These are phyloP conservation scores for Carcinoscorpius rotundicauda DNA, from an alignment of 1,140 invertebrate species.

Conservation along the genomic window DNA sequence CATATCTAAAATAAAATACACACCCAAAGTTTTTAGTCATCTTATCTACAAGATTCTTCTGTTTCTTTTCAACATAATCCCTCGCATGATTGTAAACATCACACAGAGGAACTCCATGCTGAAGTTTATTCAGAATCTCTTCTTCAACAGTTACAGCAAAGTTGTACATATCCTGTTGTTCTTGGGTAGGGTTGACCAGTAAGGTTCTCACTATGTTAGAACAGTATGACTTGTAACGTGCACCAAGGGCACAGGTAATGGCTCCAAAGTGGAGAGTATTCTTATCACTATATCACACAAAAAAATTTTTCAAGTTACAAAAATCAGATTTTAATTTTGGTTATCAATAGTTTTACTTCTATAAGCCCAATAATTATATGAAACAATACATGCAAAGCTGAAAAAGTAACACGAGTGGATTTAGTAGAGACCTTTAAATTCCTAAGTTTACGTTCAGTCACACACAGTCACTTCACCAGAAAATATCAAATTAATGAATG, in stretches of 20 bases:
- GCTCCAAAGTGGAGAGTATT: conserved; percentile 90
- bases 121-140: conserved; percentile 70
- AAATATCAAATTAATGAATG: too few species aligned
- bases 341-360: not conserved
- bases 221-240: conserved; percentile 94
- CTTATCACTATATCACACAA: conserved; percentile 58
- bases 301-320: not conserved
- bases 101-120: conserved; percentile 68
- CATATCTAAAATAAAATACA: conserved; percentile 12
- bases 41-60: conserved; percentile 73
- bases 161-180: conserved; percentile 74
- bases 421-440: too few species aligned
- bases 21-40: conserved; percentile 86
- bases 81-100: conserved; percentile 80
- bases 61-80: conserved; percentile 72
- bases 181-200: conserved; percentile 81
- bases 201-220: conserved; percentile 97
- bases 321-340: conserved; percentile 3
- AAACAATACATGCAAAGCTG: not conserved
- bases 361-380: not conserved
- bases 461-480: too few species aligned
- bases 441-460: too few species aligned
- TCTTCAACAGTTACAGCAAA: conserved; percentile 86
- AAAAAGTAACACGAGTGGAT: too few species aligned
- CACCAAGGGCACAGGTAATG: conserved; percentile 89